A percentile compares a stretch with the other conserved stretches of the same genome.
phyloP scores from a whole-genome alignment of 2,113 vertebrate genomes.

The Psilopogon haemacephalus region DNA sequence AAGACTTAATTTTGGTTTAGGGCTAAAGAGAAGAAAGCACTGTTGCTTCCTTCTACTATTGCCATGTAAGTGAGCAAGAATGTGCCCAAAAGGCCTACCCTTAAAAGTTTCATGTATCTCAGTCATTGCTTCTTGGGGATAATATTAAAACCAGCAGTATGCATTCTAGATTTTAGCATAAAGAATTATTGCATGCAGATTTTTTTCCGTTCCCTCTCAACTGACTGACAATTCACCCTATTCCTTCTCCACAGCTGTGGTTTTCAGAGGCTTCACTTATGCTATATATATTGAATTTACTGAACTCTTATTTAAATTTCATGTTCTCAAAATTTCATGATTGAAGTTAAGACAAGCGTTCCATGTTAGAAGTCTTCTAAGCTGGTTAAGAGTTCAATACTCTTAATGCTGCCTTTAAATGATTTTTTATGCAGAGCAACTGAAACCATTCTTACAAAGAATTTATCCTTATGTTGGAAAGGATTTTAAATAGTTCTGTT shows the following conservation, averaged over 20 bases:
- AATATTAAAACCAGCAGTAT: background rate
- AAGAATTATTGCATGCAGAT: background rate
- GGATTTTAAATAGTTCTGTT: slow-evolving; percentile 49
- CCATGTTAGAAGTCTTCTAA: background rate
- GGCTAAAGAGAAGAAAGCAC: background rate
- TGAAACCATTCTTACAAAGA: background rate
- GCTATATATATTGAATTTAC: background rate
- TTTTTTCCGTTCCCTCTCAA: background rate
- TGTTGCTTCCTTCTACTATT: background rate
- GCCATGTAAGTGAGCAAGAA: background rate
- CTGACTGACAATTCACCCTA: background rate
- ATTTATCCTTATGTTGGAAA: background rate
- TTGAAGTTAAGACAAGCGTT: background rate
- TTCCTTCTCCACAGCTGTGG: background rate
- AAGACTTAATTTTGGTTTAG: background rate
- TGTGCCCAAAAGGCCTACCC: background rate
- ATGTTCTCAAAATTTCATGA: background rate
- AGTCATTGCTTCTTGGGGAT: background rate
- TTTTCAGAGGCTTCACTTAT: background rate
- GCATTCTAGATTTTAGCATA: background rate
- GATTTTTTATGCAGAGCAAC: background rate
- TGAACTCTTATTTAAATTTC: background rate
- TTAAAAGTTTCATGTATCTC: background rate
- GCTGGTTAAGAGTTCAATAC: background rate
- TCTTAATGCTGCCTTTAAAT: slow-evolving; percentile 53